phyloP scores from a whole-genome alignment of 2,113 vertebrate genomes.

The Felis chaus region DNA sequence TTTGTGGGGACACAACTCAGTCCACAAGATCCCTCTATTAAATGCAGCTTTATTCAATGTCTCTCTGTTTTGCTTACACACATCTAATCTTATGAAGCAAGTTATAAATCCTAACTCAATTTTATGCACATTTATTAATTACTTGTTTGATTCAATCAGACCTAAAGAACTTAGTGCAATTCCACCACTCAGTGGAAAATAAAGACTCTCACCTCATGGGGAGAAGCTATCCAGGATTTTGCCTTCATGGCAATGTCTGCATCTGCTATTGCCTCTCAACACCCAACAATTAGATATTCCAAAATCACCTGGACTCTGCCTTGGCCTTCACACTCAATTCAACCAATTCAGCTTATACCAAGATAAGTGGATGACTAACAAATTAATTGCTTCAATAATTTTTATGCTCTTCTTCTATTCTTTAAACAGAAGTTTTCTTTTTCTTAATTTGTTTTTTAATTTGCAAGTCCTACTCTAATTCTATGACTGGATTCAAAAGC shows the following conservation, averaged over 20 bases:
- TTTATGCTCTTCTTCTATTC: background rate
- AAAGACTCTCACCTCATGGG: background rate
- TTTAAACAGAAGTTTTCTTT: background rate
- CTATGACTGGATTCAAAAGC: background rate
- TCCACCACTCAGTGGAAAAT: background rate
- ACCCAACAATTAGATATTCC: background rate
- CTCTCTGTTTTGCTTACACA: background rate
- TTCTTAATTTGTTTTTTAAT: too few relatives aligned
- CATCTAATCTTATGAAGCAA: background rate
- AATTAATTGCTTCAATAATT: background rate
- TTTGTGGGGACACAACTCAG: background rate
- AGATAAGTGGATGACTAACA: background rate
- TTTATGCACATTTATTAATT: background rate
- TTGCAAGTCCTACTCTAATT: background rate
- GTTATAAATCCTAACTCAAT: background rate
- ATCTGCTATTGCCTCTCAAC: background rate
- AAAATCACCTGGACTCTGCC: background rate
- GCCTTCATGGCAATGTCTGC: background rate
- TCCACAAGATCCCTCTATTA: background rate
- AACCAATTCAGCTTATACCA: background rate
- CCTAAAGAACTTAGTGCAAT: background rate
- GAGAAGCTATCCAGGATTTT: background rate
- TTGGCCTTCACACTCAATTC: background rate
- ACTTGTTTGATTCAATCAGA: background rate
- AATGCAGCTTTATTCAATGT: background rate